These are phyloP conservation scores for Clamator glandarius DNA, from an alignment of 2,797 vertebrate species.

Conservation along the genomic window DNA sequence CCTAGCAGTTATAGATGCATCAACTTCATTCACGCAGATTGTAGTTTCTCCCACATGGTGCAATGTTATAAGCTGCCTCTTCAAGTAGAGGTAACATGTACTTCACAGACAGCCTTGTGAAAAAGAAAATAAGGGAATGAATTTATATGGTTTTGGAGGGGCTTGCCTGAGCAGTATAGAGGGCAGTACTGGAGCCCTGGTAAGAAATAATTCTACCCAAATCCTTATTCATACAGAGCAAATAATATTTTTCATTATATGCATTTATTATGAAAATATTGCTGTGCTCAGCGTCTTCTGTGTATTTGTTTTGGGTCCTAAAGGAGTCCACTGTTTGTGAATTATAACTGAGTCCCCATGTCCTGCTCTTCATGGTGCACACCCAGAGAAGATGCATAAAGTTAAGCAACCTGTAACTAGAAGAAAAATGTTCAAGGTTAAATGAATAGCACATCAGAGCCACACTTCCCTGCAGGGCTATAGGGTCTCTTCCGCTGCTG, in stretches of 20 bases:
- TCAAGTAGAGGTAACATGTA: not conserved
- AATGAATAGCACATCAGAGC: not conserved
- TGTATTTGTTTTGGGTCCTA: not conserved
- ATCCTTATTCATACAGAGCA: not conserved
- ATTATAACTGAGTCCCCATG: not conserved
- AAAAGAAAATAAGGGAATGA: not conserved
- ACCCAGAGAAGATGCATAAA: not conserved
- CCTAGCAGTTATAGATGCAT: accelerated
- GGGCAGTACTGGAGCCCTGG: not conserved
- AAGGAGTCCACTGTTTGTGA: not conserved
- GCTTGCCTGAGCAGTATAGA: not conserved
- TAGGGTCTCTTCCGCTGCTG: not conserved
- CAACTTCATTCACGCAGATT: accelerated
- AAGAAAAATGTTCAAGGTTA: not conserved
- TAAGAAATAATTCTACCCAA: not conserved
- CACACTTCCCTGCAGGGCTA: not conserved
- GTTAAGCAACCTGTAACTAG: not conserved
- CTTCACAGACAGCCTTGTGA: not conserved
- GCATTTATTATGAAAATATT: not conserved
- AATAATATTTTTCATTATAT: not conserved
- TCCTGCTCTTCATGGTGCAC: not conserved
- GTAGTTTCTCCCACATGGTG: accelerated
- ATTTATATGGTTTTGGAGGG: not conserved
- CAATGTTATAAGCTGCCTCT: not conserved
- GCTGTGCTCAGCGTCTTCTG: not conserved